Base-by-base conservation (phyloP, 2,113 vertebrate species). In the Vidua chalybeata region DNA sequence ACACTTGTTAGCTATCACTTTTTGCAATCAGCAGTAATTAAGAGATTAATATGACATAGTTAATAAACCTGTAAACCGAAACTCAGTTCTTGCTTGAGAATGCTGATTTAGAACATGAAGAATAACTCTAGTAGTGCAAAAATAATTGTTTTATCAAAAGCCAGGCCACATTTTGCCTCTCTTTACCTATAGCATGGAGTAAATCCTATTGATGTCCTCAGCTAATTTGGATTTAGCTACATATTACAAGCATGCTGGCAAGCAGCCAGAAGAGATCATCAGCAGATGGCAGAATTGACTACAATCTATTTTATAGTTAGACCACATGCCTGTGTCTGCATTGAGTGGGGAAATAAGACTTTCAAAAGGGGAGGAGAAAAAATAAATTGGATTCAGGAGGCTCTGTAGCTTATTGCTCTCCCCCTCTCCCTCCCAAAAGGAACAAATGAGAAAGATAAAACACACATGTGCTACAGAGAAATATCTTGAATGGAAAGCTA, bases 231-330 rank as follows among this genome's bases (percentile, higher is more conserved):
- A 33, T 82, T 92, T 73, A 87, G 68, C 35, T 31, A 81, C 49
- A 62, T 46, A 66, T 79, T 37, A 75, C 22, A 72, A 79, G 63
- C 51, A 73, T 11, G 8, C 15, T 89, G 94, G 93, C 54, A 90
- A 87, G 49, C 46, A 91, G 67, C 87, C 89, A 83, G 84, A 80
- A 80, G 58, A 66, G 63, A 95, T 88, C 74, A 95, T 68, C 93
- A 83, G 81, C 94, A 95, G 96, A 96, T 97, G 93, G 94, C 90
- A 96, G 91, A 89, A 94, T 74, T 96, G 43, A 87, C 87, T 94
- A 68, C 78, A 88, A 11, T 79, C 87, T 92, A 83, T 91, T 94
- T 69, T 69, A 49, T 31, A 90, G 75, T 83, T 88, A 73, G 46
- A 83, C 78, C 46, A 80, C 85, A 73, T 0, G 5, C 37, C 55